Conservation (phyloP, 2,888 invertebrate genomes). For the Caenorhabditis uteleia region DNA sequence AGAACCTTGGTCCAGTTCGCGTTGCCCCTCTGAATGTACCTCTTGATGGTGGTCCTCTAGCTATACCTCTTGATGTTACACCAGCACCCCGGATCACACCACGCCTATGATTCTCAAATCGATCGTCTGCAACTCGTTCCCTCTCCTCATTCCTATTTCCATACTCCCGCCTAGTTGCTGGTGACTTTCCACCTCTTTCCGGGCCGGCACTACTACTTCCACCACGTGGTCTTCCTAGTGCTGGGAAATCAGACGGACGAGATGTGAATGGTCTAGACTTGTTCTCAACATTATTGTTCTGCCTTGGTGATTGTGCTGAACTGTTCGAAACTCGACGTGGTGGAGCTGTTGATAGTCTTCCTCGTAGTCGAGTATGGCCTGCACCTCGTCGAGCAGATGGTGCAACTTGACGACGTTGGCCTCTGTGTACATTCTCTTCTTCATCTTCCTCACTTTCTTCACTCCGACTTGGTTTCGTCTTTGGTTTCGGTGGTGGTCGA, state of each 20-base stretch:
- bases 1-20: neutral
- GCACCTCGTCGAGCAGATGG: constrained; percentile 13
- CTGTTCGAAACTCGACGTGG: neutral
- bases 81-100: constrained; percentile 31
- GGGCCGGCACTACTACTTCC: neutral
- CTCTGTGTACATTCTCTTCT: constrained; percentile 19
- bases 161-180: neutral
- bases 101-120: constrained; percentile 35
- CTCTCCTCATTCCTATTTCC: neutral
- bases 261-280: too few relatives aligned
- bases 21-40: neutral
- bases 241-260: neutral
- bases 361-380: constrained; percentile 1
- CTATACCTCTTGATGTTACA: neutral
- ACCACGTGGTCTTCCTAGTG: neutral
- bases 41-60: neutral
- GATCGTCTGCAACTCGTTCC: constrained; percentile 15
- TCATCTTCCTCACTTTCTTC: constrained; percentile 19
- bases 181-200: neutral
- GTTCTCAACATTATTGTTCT: too few relatives aligned
- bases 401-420: constrained; percentile 18
- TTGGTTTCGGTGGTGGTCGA: constrained; percentile 4
- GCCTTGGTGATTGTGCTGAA: neutral
- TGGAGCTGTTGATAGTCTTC: neutral
- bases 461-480: constrained; percentile 17